Conservation (phyloP, 2,113 vertebrate genomes). For the Xenotilapia leptura region DNA sequence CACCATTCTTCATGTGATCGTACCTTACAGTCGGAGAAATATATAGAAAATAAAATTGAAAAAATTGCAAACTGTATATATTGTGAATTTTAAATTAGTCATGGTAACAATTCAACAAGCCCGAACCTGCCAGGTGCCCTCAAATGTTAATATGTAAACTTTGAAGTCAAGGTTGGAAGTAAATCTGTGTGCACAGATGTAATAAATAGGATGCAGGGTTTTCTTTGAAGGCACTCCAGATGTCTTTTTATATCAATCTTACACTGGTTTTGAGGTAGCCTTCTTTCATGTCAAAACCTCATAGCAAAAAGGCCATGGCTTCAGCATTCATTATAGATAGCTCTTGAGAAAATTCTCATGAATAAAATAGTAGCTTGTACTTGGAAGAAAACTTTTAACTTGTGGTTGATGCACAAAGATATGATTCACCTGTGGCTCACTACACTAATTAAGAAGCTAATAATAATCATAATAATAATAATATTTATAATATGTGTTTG, state of each 20-base stretch:
- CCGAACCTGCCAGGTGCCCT: slow-evolving; percentile 41
- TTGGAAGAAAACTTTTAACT: slow-evolving; percentile 38
- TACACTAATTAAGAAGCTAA: background rate
- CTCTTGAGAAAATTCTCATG: slow-evolving; percentile 58
- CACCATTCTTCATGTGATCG: background rate
- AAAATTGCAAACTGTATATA: background rate
- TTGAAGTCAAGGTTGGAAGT: slow-evolving; percentile 63
- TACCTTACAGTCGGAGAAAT: background rate
- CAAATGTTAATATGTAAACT: slow-evolving; percentile 65
- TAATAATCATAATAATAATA: background rate
- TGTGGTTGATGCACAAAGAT: slow-evolving; percentile 5
- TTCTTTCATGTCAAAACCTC: slow-evolving; percentile 70
- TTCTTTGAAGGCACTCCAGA: slow-evolving; percentile 70
- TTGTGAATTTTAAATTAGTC: background rate
- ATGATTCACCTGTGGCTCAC: background rate
- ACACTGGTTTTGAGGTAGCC: slow-evolving; percentile 65
- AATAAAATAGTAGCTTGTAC: slow-evolving; percentile 52
- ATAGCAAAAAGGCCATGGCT: slow-evolving; percentile 61
- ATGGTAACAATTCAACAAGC: slow-evolving; percentile 9
- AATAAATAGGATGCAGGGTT: slow-evolving; percentile 68
- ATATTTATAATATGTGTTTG: background rate
- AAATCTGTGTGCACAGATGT: slow-evolving; percentile 60
- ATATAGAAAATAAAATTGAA: background rate
- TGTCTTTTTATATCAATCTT: slow-evolving; percentile 66
- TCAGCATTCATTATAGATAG: slow-evolving; percentile 64